Conservation (phyloP, 2,797 vertebrate species). For the Numenius phaeopus region DNA sequence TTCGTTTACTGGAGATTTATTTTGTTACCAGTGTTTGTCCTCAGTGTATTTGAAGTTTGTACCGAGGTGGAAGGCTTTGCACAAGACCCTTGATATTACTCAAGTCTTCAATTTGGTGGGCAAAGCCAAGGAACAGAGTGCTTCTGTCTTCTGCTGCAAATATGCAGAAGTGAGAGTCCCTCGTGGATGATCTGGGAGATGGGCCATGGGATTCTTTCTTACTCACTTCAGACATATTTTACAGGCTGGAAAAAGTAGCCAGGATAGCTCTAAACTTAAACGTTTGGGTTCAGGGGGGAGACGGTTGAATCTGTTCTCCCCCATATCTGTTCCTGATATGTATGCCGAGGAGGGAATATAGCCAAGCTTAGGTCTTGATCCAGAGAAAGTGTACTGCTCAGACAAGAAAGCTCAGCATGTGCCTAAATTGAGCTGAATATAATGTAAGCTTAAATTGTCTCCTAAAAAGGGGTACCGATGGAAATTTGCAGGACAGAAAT, state of each 20-base stretch:
- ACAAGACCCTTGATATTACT: not conserved
- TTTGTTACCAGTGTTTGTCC: not conserved
- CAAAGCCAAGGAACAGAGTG: not conserved
- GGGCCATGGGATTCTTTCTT: not conserved
- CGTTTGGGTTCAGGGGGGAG: not conserved
- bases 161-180: not conserved
- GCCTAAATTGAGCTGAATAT: not conserved
- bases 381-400: not conserved
- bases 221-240: not conserved
- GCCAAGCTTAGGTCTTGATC: not conserved
- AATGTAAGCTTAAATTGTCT: not conserved
- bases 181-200: not conserved
- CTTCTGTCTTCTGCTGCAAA: not conserved
- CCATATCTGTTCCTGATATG: not conserved
- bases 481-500: not conserved
- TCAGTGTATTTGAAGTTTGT: not conserved
- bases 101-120: not conserved
- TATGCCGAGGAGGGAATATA: not conserved
- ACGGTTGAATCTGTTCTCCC: not conserved
- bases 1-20: not conserved
- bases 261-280: not conserved
- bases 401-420: not conserved
- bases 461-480: not conserved
- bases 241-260: not conserved
- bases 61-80: not conserved